Percentiles rank a stretch among this genome's conserved stretches.
phyloP scores from a whole-genome alignment of 2,113 vertebrate species.

The Muscicapa adusta region DNA sequence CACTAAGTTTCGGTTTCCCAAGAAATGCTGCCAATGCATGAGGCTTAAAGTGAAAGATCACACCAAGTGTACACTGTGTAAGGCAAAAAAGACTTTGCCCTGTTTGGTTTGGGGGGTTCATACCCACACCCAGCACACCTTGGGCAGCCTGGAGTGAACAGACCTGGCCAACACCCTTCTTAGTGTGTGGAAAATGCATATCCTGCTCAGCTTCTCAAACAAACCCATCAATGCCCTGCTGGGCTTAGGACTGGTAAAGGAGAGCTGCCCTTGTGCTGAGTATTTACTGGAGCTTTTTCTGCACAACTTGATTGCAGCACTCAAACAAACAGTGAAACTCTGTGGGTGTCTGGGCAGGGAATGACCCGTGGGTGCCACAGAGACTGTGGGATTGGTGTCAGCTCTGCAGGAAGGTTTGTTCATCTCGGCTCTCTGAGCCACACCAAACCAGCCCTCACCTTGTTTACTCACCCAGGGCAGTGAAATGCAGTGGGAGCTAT shows the following conservation, averaged over 20 bases:
- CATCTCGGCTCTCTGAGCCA: not conserved
- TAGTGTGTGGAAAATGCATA: not conserved
- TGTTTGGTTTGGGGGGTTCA: not conserved
- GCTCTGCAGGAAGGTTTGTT: not conserved
- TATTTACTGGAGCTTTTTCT: not conserved
- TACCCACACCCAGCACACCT: not conserved
- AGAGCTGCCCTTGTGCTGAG: not conserved
- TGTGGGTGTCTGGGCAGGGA: not conserved
- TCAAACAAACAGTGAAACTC: not conserved
- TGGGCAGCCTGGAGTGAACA: not conserved
- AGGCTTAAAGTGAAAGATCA: not conserved
- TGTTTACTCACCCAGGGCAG: not conserved
- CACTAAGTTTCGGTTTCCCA: not conserved
- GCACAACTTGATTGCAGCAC: rapidly evolving
- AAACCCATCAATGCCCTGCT: not conserved
- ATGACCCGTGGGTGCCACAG: not conserved
- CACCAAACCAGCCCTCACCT: not conserved
- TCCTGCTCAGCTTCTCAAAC: not conserved
- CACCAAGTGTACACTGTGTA: not conserved
- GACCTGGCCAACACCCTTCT: not conserved
- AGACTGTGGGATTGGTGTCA: not conserved
- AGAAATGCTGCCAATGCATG: not conserved
- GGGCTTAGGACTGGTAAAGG: not conserved
- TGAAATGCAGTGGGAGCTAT: not conserved
- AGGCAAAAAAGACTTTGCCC: not conserved